These are phyloP conservation scores for Neuroterus valhalla DNA, from an alignment of 1,140 invertebrate species.

Conservation along the genomic window DNA sequence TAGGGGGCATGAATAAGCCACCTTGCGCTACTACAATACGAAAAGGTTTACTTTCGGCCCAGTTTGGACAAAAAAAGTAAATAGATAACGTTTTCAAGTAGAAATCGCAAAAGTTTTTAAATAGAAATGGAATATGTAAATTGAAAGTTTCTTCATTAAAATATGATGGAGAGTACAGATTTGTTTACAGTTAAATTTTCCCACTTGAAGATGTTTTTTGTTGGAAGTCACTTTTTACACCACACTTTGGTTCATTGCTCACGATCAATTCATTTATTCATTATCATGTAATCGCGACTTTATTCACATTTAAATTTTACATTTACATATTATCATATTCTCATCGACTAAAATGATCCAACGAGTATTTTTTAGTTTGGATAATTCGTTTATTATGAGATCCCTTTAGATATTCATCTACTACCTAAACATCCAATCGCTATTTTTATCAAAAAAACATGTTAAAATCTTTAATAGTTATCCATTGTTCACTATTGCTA, in stretches of 20 bases:
- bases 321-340: slow-evolving; percentile 9
- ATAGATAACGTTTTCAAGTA: slow-evolving; percentile 6
- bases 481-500: slow-evolving; percentile 75
- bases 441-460: slow-evolving; percentile 74
- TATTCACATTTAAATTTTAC: not conserved
- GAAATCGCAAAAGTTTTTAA: not conserved
- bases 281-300: not conserved
- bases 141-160: not conserved
- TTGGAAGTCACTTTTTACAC: not conserved
- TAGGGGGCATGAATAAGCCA: too few relatives aligned
- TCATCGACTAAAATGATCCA: slow-evolving; percentile 45
- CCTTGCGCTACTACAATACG: too few relatives aligned
- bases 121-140: not conserved
- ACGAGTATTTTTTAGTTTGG: slow-evolving; percentile 39
- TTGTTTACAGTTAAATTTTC: not conserved
- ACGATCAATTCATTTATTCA: not conserved
- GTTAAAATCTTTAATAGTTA: slow-evolving; percentile 75
- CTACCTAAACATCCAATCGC: slow-evolving; percentile 73
- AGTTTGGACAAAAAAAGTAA: too few relatives aligned
- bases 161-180: not conserved
- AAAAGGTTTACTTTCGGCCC: too few relatives aligned
- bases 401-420: slow-evolving; percentile 71
- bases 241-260: not conserved
- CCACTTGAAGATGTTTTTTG: not conserved
- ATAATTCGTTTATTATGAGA: slow-evolving; percentile 57